Conservation (phyloP, 2,888 invertebrate genomes). For the Conistra vaccinii region DNA sequence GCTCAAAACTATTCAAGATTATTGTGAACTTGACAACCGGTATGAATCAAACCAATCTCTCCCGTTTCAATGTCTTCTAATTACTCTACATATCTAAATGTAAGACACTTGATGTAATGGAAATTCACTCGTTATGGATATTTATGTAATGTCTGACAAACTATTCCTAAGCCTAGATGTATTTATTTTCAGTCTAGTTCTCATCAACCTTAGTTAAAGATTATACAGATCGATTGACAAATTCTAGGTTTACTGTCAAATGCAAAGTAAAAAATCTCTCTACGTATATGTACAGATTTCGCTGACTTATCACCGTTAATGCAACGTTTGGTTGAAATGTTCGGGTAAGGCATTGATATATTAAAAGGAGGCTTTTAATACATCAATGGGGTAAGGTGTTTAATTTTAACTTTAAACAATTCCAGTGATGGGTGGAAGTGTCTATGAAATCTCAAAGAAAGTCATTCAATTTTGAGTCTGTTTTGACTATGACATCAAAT, state of each 20-base stretch:
- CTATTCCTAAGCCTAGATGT: slow-evolving; percentile 43
- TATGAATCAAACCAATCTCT: slow-evolving; percentile 42
- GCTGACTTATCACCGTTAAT: background rate
- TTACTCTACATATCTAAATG: slow-evolving; percentile 81
- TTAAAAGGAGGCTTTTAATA: too few species aligned
- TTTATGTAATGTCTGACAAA: slow-evolving; percentile 56
- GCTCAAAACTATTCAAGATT: slow-evolving; percentile 41
- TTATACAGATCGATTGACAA: slow-evolving; percentile 3
- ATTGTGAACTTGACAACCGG: background rate
- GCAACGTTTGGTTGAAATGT: background rate
- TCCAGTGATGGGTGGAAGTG: background rate
- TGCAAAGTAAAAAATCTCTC: background rate
- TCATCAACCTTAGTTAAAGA: slow-evolving; percentile 5
- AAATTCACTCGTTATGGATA: slow-evolving; percentile 60
- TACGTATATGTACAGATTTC: background rate
- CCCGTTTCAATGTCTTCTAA: slow-evolving; percentile 69
- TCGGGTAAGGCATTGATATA: too few species aligned
- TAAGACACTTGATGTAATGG: slow-evolving; percentile 70
- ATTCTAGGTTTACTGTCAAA: slow-evolving; percentile 9
- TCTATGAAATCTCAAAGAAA: slow-evolving; percentile 12
- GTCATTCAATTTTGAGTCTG: slow-evolving; percentile 18
- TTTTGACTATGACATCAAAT: slow-evolving; percentile 28
- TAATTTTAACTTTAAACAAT: slow-evolving; percentile 20
- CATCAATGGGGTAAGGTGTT: too few species aligned
- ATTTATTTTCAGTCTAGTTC: slow-evolving; percentile 27